Conservation (phyloP, 2,797 vertebrate species). For the Nannoperca obscura region DNA sequence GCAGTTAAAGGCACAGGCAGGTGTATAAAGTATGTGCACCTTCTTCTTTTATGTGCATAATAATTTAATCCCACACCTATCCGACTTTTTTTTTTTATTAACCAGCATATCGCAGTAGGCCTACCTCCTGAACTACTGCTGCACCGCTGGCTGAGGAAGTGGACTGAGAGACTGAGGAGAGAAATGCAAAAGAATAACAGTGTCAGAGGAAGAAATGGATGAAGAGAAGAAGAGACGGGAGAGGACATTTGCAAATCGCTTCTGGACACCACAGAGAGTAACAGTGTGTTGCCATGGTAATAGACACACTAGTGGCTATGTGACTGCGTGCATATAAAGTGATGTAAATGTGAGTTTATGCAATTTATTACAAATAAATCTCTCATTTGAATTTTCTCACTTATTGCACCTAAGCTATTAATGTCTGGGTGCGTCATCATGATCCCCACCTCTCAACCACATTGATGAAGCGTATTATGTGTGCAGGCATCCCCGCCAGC, state of each 20-base stretch:
- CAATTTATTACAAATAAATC: conserved; percentile 61
- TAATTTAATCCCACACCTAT: conserved; percentile 49
- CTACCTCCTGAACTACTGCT: conserved; percentile 25
- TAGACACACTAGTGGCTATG: conserved; percentile 51
- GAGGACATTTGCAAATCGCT: conserved; percentile 58
- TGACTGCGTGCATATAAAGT: conserved; percentile 63
- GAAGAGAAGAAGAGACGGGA: conserved; percentile 11
- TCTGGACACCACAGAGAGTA: conserved; percentile 47
- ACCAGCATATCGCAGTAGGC: conserved; percentile 14
- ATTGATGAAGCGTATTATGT: conserved; percentile 49
- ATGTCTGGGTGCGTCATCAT: conserved; percentile 42
- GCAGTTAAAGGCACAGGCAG: conserved; percentile 20
- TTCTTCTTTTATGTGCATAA: conserved; percentile 38
- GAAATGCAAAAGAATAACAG: conserved; percentile 46
- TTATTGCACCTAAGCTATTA: conserved; percentile 41
- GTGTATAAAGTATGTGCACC: conserved; percentile 24
- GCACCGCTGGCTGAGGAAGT: conserved; percentile 20
- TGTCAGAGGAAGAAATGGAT: conserved; percentile 43
- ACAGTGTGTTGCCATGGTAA: conserved; percentile 80
- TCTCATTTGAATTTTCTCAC: conserved; percentile 49
- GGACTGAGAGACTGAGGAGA: conserved; percentile 2
- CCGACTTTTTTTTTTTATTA: conserved; percentile 57
- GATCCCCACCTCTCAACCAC: conserved; percentile 40
- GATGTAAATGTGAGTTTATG: conserved; percentile 47
- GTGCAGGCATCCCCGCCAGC: conserved; percentile 23